Evolutionary conservation across 2,113 vertebrate genomes (phyloP).

Genomic region (Hyperopisus bebe): DNA sequence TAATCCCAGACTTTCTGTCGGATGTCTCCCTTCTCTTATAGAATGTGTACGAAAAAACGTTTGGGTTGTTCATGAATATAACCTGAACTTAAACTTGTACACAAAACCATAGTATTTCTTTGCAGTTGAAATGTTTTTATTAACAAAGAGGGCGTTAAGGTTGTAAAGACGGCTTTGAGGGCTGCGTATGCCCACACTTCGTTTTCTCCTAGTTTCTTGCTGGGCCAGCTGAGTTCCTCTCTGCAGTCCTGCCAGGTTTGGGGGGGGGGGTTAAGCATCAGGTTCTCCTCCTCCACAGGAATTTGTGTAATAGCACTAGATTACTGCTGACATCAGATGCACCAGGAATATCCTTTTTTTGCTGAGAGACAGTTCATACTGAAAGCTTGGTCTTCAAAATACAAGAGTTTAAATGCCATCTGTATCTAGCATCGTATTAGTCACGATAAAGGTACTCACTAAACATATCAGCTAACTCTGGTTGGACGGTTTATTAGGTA

Average conservation of each 20-base stretch:
- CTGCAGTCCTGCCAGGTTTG: neutral
- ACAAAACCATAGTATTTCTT: neutral
- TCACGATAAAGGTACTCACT: neutral
- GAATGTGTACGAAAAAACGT: neutral
- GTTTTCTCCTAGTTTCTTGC: neutral
- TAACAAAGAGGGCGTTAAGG: neutral
- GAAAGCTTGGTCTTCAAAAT: neutral
- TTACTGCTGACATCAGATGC: neutral
- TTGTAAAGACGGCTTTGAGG: neutral
- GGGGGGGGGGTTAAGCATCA: neutral
- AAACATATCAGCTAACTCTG: neutral
- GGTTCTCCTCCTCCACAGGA: neutral
- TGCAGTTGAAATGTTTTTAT: neutral
- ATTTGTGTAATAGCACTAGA: neutral
- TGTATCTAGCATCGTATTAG: neutral
- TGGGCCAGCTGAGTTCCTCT: neutral
- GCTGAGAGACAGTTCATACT: neutral
- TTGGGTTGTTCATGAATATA: neutral
- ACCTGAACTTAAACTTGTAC: neutral
- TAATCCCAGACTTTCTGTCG: conserved; percentile 81
- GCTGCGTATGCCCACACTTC: neutral
- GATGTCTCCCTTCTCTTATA: conserved; percentile 71
- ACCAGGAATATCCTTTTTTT: neutral
- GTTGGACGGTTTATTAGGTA: neutral
- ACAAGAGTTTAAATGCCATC: neutral